A percentile compares a stretch with the other conserved stretches of the same genome.
Evolutionary conservation across 2,113 vertebrate species (phyloP).

Genomic region (Acrocephalus kingi): DNA sequence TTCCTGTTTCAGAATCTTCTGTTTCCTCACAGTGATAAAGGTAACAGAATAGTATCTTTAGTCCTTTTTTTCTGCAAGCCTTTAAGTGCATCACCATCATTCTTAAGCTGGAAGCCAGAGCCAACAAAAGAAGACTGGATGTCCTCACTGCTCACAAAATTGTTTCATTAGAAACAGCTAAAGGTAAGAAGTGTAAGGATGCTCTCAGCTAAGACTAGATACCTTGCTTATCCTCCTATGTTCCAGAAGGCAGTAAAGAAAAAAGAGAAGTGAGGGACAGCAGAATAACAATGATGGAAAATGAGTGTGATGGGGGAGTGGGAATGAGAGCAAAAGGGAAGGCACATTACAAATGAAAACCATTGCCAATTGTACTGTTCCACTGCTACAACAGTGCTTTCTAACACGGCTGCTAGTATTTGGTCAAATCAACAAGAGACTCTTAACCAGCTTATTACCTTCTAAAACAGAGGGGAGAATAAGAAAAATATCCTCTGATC

Average conservation of each 20-base stretch:
- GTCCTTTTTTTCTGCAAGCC: neutral
- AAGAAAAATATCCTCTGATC: neutral
- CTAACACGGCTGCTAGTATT: neutral
- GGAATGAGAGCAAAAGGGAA: neutral
- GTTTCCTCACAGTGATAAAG: neutral
- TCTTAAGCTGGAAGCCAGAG: neutral
- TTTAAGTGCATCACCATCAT: neutral
- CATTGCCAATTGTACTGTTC: accelerated
- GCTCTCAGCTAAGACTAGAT: neutral
- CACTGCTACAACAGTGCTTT: neutral
- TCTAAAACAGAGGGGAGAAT: neutral
- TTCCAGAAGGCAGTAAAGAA: neutral
- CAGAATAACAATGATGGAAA: neutral
- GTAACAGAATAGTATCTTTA: neutral
- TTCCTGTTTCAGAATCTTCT: neutral
- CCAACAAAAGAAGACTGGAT: neutral
- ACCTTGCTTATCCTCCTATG: neutral
- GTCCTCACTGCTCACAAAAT: neutral
- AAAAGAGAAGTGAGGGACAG: accelerated
- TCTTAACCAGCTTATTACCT: neutral
- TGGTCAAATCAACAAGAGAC: neutral
- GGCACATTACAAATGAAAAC: neutral
- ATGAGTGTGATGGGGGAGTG: accelerated
- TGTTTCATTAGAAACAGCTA: neutral
- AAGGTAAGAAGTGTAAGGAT: neutral